These are phyloP conservation scores for Hypselothyrea guttata DNA, from an alignment of 2,888 invertebrate genomes.

Conservation along the genomic window DNA sequence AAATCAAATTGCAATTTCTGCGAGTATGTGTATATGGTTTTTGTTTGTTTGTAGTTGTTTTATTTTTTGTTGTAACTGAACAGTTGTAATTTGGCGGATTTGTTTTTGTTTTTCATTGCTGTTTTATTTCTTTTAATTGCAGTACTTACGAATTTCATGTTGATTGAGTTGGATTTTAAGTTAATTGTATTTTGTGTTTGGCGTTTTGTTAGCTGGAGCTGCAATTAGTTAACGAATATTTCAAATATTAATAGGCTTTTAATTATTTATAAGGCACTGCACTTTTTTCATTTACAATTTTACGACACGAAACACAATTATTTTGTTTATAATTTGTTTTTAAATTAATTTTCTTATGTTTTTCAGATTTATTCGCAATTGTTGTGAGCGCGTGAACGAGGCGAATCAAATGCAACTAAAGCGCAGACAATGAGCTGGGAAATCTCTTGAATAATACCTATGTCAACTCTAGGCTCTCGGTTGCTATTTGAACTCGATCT, in stretches of 20 bases:
- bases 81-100: not conserved
- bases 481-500: slow-evolving; percentile 19
- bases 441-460: slow-evolving; percentile 43
- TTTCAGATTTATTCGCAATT: slow-evolving; percentile 4
- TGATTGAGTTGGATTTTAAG: slow-evolving; percentile 48
- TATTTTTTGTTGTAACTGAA: no score
- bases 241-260: slow-evolving; percentile 53
- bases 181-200: slow-evolving; percentile 12
- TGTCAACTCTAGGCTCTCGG: no score
- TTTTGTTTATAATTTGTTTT: not conserved
- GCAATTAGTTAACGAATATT: slow-evolving; percentile 73
- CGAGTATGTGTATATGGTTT: no score
- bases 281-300: slow-evolving; percentile 31
- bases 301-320: slow-evolving; percentile 24
- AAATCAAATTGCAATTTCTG: slow-evolving; percentile 28
- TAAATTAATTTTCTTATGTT: slow-evolving; percentile 19
- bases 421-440: slow-evolving; percentile 31
- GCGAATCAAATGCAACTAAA: slow-evolving; percentile 42
- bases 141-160: slow-evolving; percentile 73
- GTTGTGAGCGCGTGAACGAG: slow-evolving; percentile 28
- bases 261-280: slow-evolving; percentile 48
- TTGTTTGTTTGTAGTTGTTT: not conserved
- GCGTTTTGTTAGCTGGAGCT: slow-evolving; percentile 36
- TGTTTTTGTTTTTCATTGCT: not conserved
- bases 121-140: slow-evolving; percentile 18